Conservation (phyloP, 2,888 invertebrate genomes). For the Cheilosia grossa region DNA sequence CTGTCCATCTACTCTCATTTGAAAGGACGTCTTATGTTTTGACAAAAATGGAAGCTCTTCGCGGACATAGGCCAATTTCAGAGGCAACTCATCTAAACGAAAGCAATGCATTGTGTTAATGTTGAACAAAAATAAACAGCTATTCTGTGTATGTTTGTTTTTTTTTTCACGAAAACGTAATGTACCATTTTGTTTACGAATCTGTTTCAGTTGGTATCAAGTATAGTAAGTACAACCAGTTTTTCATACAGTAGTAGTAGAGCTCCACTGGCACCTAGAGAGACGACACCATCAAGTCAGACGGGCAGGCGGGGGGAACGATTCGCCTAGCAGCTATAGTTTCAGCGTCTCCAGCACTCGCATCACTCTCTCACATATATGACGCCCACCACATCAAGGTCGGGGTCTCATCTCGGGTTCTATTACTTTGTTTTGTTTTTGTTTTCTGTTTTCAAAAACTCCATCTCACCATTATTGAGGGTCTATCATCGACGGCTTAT, state of each 20-base stretch:
- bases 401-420: constrained; percentile 43
- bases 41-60: no score
- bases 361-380: constrained; percentile 31
- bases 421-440: constrained; percentile 15
- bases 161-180: constrained; percentile 75
- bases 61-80: not conserved
- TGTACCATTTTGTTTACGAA: constrained; percentile 75
- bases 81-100: constrained; percentile 12
- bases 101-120: constrained; percentile 46
- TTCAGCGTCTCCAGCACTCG: constrained; percentile 60
- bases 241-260: constrained; percentile 70
- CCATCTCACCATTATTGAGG: constrained; percentile 70
- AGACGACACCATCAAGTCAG: constrained; percentile 67
- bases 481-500: not conserved
- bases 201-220: constrained; percentile 66
- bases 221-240: constrained; percentile 71
- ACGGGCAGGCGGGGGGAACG: constrained; percentile 52
- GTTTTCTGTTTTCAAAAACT: constrained; percentile 46
- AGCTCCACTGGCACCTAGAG: constrained; percentile 58
- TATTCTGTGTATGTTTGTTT: constrained; percentile 52
- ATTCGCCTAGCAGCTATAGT: constrained; percentile 37
- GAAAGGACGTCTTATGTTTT: no score
- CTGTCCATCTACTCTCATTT: no score
- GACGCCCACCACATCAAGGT: constrained; percentile 37
- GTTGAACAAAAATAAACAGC: constrained; percentile 46